Evolutionary conservation across 2,888 invertebrate species (phyloP), one percentile per base, ranked within the genome.

Genomic region (Theristus sp.): DNA sequence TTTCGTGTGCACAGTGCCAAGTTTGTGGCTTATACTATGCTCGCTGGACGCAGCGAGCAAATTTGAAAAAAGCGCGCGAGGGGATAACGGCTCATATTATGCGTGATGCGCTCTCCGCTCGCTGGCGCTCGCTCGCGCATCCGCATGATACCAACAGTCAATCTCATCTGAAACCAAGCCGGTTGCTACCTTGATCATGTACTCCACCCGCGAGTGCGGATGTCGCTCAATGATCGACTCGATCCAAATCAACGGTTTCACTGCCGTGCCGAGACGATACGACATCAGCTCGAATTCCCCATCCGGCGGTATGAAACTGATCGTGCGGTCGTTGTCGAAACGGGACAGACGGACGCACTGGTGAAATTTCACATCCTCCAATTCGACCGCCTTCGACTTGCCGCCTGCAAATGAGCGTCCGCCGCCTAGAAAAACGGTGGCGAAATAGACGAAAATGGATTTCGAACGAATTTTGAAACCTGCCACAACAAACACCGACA

Each of bases 231-330:
- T 94, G 1, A 93, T 90, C 6, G 94, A 93, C 75, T 98, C 96
- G 63, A 98, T 94, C 96, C 96, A 96, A 72, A 96, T 93, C 64
- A 96, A 76, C 0, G 96, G 96, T 72, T 98, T 96, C 70, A 87
- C 91, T 76, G 93, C 93, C 24, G 94, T 96, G 75, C 90, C 94
- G 46, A 96, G 79, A 60, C 94, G 82, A 75, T 96, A 96, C 0
- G 93, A 93, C 94, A 98, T 98, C 62, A 98, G 78, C 75, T 98
- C 96, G 79, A 98, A 96, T 75, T 96, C 96, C 25, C 96, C 96
- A 79, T 96, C 96, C 0, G 96, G 96, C 61, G 96, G 96, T 71
- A 98, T 93, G 75, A 98, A 96, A 0, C 69, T 69, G 53, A 71
- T 71, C 89, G 96, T 98, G 61, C 96, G 82, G 75, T 98, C 96